These are phyloP conservation scores for Ladona fulva DNA, from an alignment of 1,140 invertebrate species.

Conservation along the genomic window DNA sequence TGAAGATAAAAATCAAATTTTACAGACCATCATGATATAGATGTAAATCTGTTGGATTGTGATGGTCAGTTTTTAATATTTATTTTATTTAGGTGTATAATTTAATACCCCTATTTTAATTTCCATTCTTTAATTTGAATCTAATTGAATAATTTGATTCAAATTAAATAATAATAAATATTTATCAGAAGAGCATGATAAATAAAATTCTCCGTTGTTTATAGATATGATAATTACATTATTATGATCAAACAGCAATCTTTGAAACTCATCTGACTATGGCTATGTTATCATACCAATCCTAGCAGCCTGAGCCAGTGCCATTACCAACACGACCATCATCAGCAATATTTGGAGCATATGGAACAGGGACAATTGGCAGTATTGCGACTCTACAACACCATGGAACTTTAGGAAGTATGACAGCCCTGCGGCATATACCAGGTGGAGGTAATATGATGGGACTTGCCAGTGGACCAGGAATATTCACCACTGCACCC, in stretches of 20 bases:
- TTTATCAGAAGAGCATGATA: not conserved
- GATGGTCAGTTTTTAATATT: too few relatives aligned
- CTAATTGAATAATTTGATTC: too few relatives aligned
- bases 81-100: too few relatives aligned
- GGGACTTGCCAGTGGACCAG: not conserved
- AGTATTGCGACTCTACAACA: not conserved
- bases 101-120: too few relatives aligned
- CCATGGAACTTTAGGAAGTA: not conserved
- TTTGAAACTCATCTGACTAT: not conserved
- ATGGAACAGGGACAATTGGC: not conserved
- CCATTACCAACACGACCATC: constrained; percentile 59
- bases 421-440: not conserved
- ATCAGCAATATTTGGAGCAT: constrained; percentile 57
- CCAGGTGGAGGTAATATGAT: constrained; percentile 12
- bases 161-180: too few relatives aligned
- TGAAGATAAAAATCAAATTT: too few relatives aligned
- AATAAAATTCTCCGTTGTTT: constrained; percentile 10
- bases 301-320: constrained; percentile 51
- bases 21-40: too few relatives aligned
- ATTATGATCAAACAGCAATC: not conserved
- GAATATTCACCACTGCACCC: not conserved
- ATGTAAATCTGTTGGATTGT: too few relatives aligned
- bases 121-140: too few relatives aligned
- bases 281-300: not conserved
- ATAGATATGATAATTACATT: constrained; percentile 19